These are phyloP conservation scores for Vultur gryphus DNA, from an alignment of 2,797 vertebrate genomes.

Conservation along the genomic window DNA sequence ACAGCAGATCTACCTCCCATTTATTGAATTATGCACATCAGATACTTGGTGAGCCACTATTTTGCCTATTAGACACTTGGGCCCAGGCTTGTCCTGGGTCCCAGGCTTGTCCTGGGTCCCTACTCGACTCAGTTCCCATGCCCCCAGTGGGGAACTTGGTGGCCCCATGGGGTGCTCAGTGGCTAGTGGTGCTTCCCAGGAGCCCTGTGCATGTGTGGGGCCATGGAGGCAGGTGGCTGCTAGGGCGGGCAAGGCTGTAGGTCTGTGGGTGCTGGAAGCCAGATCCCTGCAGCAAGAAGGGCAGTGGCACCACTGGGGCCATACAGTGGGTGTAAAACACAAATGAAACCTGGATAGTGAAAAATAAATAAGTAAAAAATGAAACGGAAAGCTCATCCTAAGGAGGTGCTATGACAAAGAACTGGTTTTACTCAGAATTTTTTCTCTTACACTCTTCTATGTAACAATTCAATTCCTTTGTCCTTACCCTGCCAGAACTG, in stretches of 20 bases:
- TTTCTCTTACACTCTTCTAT: neutral
- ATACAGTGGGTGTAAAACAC: neutral
- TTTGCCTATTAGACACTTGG: neutral
- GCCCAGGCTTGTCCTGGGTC: neutral
- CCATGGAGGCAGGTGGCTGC: rapidly evolving
- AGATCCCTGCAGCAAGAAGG: neutral
- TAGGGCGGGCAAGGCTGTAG: neutral
- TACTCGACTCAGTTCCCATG: neutral
- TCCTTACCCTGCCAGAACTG: neutral
- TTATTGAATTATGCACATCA: neutral
- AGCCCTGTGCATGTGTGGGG: neutral
- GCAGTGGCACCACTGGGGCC: neutral
- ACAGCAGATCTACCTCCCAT: neutral
- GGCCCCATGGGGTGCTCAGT: neutral
- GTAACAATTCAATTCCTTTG: neutral
- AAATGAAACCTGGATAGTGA: neutral
- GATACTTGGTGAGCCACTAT: neutral
- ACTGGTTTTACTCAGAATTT: neutral
- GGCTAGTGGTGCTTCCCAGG: neutral
- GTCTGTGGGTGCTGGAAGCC: neutral
- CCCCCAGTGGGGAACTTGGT: rapidly evolving
- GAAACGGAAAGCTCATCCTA: neutral
- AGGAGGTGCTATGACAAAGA: neutral
- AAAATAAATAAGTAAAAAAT: neutral
- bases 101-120: neutral